Evolutionary conservation across 2,113 vertebrate species (phyloP).

Genomic region (Oreotrochilus melanogaster): DNA sequence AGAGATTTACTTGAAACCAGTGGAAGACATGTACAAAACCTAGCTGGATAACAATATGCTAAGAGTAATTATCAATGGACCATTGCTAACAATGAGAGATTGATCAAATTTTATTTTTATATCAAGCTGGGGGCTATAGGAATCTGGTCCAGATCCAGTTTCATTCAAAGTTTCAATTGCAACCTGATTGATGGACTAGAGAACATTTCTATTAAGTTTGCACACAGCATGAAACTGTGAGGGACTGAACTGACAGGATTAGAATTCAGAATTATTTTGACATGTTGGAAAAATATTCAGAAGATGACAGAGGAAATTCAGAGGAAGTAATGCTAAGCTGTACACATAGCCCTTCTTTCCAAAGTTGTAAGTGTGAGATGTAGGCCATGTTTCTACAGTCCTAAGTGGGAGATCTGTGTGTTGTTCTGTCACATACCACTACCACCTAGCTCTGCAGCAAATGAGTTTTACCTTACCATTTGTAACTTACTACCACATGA

Average conservation of each 20-base stretch:
- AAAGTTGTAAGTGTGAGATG: neutral
- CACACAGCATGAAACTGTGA: neutral
- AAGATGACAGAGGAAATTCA: neutral
- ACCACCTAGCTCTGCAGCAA: neutral
- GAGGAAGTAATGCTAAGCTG: neutral
- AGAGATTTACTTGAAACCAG: neutral
- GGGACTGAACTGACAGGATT: neutral
- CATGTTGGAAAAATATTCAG: neutral
- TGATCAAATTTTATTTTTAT: neutral
- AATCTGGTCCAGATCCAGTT: neutral
- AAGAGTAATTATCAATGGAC: neutral
- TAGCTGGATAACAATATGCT: neutral
- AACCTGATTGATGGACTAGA: neutral
- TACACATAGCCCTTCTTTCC: neutral
- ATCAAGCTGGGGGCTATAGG: neutral
- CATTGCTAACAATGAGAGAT: neutral
- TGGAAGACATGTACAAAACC: neutral
- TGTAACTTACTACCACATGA: neutral
- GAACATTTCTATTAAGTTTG: neutral
- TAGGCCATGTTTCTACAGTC: neutral
- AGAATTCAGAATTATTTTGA: neutral
- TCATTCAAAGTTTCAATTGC: neutral
- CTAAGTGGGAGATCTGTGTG: neutral
- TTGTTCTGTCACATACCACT: neutral
- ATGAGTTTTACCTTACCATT: rapidly evolving